Conservation (phyloP, 2,113 vertebrate species). For the Sialia sialis region DNA sequence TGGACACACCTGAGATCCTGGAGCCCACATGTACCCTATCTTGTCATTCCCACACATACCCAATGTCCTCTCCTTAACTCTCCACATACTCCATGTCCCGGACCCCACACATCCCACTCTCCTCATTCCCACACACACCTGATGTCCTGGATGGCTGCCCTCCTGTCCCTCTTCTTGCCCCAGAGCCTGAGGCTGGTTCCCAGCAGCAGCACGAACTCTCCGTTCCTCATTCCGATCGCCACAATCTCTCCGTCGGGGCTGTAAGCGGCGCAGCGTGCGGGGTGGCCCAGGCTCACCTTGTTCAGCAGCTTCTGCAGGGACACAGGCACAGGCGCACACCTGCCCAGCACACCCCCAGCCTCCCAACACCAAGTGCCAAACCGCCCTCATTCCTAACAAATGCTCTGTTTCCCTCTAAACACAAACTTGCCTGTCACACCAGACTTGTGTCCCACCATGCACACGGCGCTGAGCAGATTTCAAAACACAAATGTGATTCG, state of each 20-base stretch:
- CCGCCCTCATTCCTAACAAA: background rate
- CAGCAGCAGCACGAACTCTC: slow-evolving; percentile 90
- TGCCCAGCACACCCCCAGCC: background rate
- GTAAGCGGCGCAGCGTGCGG: slow-evolving; percentile 86
- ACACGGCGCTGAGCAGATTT: background rate
- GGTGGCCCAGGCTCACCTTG: slow-evolving; percentile 90
- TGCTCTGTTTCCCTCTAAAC: background rate
- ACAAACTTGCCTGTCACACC: background rate
- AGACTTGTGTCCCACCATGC: background rate
- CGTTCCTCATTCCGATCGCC: slow-evolving; percentile 94
- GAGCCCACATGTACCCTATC: too few relatives aligned
- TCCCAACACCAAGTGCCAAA: background rate
- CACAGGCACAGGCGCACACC: background rate
- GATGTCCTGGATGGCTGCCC: slow-evolving; percentile 91
- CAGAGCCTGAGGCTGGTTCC: slow-evolving; percentile 93
- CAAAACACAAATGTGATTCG: background rate
- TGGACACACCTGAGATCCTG: too few relatives aligned
- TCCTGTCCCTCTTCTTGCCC: slow-evolving; percentile 95
- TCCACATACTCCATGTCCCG: too few relatives aligned
- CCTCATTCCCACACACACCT: slow-evolving; percentile 56
- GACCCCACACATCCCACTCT: too few relatives aligned
- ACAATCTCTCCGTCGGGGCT: slow-evolving; percentile 95
- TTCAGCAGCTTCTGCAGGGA: slow-evolving; percentile 89
- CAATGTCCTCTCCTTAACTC: too few relatives aligned
- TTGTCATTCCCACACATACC: too few relatives aligned